Base-by-base conservation (phyloP, 2,797 vertebrate species). In the Capromys pilorides region DNA sequence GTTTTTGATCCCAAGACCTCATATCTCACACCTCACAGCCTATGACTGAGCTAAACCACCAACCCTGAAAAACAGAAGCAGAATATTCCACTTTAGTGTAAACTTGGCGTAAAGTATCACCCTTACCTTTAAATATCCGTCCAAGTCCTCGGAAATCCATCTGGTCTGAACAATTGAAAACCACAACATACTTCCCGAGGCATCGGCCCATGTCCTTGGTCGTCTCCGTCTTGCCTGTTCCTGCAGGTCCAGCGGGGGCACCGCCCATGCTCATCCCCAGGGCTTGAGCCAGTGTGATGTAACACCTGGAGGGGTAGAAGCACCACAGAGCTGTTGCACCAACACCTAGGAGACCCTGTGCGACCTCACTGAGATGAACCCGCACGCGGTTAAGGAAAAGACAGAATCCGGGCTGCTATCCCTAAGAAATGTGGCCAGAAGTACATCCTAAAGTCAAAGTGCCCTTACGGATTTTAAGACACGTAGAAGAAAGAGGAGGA, bases 181-280 rank as follows among this genome's bases (percentile, higher is more conserved):
- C 99, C 83, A 99, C 99, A 12, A 99, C 99, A 0, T 99, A 99
- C 96, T 99, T 99, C 71, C 99, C 99, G 49, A 99, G 98, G 97
- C 99, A 99, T 11, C 99, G 98, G 16, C 99, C 99, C 99, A 99
- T 99, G 86, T 99, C 99, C 95, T 99, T 99, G n/a, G 98, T 98
- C 0, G 99, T 99, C 98, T 99, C 99, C 0, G 99, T 99, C 98
- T 99, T 99, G 51, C 99, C 99, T 87, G 98, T 99, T 93, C 99
- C 99, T 89, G 99, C 99, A 14, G 99, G 99, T 69, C 99, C 99
- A 3, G 99, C 99, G 2, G 99, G 99, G 1, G 99, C 99, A 94
- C 99, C 99, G 12, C 99, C 99, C 99, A 99, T 99, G 97, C 98
- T 99, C 99, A 99, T 99, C n/a, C 99, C 99, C n/a, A 99, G 98